phyloP scores from a whole-genome alignment of 2,797 vertebrate genomes.

The Micrastur ruficollis region DNA sequence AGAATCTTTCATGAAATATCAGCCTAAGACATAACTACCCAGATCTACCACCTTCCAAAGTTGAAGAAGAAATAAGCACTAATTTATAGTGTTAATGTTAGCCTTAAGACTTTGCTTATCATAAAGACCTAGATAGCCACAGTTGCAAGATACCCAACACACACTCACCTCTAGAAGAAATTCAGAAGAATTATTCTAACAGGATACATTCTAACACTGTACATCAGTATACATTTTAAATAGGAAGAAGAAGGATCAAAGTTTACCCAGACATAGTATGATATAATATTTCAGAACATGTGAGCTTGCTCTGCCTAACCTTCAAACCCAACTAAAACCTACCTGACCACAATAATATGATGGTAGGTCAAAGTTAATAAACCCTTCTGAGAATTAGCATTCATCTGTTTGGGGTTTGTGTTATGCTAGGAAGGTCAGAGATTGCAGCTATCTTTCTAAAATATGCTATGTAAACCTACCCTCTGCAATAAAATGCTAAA shows the following conservation, averaged over 20 bases:
- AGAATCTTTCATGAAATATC: not conserved
- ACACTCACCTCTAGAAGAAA: not conserved
- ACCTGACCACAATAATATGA: not conserved
- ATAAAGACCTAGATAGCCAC: not conserved
- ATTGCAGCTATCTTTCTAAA: not conserved
- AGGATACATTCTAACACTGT: not conserved
- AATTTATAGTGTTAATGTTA: not conserved
- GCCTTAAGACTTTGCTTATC: not conserved
- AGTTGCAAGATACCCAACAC: not conserved
- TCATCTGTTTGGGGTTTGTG: not conserved
- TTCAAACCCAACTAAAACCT: not conserved
- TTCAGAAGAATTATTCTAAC: not conserved
- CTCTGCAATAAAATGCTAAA: not conserved
- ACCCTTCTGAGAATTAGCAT: not conserved
- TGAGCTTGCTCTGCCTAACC: not conserved
- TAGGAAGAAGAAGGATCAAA: not conserved
- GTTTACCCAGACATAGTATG: accelerated
- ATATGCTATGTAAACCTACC: not conserved
- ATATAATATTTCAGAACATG: not conserved
- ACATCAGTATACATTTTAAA: not conserved
- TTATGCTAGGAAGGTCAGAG: not conserved
- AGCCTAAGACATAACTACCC: not conserved
- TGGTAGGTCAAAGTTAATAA: not conserved
- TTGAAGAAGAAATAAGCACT: not conserved
- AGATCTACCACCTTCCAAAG: not conserved